Evolutionary conservation across 1,140 invertebrate species (phyloP), one percentile per base, ranked within the genome.

Genomic region (Propsilocerus akamusi): DNA sequence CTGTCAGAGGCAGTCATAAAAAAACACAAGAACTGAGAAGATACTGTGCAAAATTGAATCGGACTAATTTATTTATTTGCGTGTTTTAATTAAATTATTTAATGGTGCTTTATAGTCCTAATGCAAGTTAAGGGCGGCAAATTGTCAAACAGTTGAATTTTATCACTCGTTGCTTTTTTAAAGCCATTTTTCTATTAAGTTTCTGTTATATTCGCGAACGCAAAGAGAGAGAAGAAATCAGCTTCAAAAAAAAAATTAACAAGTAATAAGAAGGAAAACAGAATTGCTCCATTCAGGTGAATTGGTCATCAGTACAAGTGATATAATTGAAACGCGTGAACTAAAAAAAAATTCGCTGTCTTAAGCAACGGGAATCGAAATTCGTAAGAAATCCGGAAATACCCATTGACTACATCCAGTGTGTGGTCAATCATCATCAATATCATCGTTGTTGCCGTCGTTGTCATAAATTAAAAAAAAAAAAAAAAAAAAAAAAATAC

Each of bases 61-160:
- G 2, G 22, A 41, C 17, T 41, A 41, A 41, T 41, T 41, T 41
- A 41, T 41, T 41, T 41, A 41, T 41, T 41, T 41, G 34, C 34
- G 34, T 41, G 34, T 20, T 41, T 41, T 41, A 41, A 41, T 41
- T 41, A 41, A 41, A 41, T 41, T 41, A 41, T 41, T 41, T 41
- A 41, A 20, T 20, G 34, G 34, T 41, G 34, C 34, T 41, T 41
- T 20, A n/a, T n/a, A n/a, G 34, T 41, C 17, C 17, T 17, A 41
- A 20, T 41, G 34, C 34, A 41, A 41, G 14, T 22, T 20, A 6
- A 41, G 22, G 34, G 17, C 34, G 34, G 34, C 34, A 41, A 30
- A 41, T 41, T 41, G 17, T 20, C 22, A 20, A 17, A 5, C 17
- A 41, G 14, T 17, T 17, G 17, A 41, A 17, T 41, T 41, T 20